Conservation (phyloP, 2,113 vertebrate species). For the Turnix velox region DNA sequence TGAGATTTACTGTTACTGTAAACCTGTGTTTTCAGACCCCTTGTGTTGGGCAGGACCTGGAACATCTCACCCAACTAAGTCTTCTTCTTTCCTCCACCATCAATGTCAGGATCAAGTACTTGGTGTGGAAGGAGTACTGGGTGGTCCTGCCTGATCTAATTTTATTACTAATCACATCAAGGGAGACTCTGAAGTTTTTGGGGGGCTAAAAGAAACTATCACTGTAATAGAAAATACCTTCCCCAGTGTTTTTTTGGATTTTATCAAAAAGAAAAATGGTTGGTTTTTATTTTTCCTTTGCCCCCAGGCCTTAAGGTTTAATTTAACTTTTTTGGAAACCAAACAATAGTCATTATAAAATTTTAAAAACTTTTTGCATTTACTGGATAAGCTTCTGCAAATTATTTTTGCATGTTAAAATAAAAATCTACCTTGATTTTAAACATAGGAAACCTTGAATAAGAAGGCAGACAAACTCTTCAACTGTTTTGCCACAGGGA, state of each 20-base stretch:
- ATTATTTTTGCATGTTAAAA: not conserved
- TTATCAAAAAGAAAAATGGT: constrained; percentile 47
- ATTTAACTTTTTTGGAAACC: constrained; percentile 2
- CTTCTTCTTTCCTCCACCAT: not conserved
- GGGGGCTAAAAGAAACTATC: constrained; percentile 1
- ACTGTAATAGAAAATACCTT: constrained; percentile 18
- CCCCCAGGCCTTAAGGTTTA: constrained; percentile 3
- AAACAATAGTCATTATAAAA: not conserved
- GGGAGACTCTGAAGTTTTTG: constrained; percentile 8
- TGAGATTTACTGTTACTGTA: not conserved
- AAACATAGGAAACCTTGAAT: not conserved
- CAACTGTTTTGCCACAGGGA: not conserved
- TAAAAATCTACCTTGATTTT: not conserved
- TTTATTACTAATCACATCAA: constrained; percentile 39
- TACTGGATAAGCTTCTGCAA: not conserved
- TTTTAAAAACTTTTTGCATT: not conserved
- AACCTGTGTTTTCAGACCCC: not conserved
- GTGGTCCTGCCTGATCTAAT: not conserved
- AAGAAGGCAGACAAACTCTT: not conserved
- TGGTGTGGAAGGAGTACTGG: accelerated
- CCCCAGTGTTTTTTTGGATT: not conserved
- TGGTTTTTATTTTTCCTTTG: not conserved
- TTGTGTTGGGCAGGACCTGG: not conserved
- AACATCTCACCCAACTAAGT: accelerated
- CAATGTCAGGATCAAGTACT: not conserved